phyloP scores from a whole-genome alignment of 2,888 invertebrate genomes.

The Netelia inedita region DNA sequence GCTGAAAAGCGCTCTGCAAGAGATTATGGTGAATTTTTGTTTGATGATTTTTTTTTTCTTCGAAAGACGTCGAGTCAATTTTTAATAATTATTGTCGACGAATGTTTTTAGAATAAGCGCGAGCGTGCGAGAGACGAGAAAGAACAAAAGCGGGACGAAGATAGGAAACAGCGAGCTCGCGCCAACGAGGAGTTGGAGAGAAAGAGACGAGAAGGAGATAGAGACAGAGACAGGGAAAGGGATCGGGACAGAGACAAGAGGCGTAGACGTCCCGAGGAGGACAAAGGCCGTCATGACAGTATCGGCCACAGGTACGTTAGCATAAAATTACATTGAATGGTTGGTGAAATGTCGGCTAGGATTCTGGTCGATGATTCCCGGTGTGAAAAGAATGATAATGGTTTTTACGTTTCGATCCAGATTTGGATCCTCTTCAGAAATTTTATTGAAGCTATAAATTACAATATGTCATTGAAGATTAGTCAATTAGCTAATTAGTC shows the following conservation, averaged over 20 bases:
- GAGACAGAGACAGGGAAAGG: slow-evolving; percentile 78
- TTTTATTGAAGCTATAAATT: no score
- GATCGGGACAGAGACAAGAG: slow-evolving; percentile 78
- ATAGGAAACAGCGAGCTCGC: slow-evolving; percentile 85
- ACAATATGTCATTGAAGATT: no score
- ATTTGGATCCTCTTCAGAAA: no score
- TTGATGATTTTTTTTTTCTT: slow-evolving; percentile 31
- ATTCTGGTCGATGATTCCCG: no score
- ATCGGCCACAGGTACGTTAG: slow-evolving; percentile 77
- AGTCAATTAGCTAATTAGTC: no score
- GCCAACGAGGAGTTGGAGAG: slow-evolving; percentile 82
- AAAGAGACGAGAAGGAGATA: slow-evolving; percentile 78
- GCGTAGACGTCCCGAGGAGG: slow-evolving; percentile 81
- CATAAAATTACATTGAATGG: not conserved
- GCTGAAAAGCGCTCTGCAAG: slow-evolving; percentile 87
- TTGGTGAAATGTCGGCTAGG: no score
- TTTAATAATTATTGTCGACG: slow-evolving; percentile 10
- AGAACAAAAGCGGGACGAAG: slow-evolving; percentile 86
- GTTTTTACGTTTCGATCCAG: no score
- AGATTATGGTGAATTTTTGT: slow-evolving; percentile 85
- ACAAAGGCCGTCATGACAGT: slow-evolving; percentile 81
- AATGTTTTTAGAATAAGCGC: slow-evolving; percentile 81
- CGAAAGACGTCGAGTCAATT: not conserved
- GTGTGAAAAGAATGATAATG: no score
- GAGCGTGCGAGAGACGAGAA: slow-evolving; percentile 86